Percentiles rank a stretch among this genome's conserved stretches.
These are phyloP conservation scores for Bombus polaris DNA, from an alignment of 1,140 invertebrate genomes.

Conservation along the genomic window DNA sequence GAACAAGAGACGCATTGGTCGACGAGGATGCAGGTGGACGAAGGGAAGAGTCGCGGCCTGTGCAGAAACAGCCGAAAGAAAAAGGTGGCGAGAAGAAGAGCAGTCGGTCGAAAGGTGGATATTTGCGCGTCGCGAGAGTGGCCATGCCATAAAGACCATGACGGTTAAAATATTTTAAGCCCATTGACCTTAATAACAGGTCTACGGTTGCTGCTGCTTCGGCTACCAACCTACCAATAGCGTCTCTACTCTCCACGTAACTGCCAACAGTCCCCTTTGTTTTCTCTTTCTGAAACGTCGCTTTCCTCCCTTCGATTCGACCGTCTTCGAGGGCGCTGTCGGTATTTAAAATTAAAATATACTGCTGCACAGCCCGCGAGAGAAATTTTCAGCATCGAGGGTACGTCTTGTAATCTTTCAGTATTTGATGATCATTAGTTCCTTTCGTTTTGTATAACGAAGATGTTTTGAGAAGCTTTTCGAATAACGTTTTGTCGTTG, in stretches of 20 bases:
- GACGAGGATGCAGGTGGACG: constrained; percentile 37
- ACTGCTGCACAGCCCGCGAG: not conserved
- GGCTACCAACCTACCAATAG: constrained; percentile 53
- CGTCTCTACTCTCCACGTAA: not conserved
- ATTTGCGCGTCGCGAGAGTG: constrained; percentile 57
- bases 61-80: constrained; percentile 5
- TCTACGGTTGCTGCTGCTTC: constrained; percentile 57
- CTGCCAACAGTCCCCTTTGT: constrained; percentile 29
- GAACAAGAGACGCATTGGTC: constrained; percentile 19
- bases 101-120: constrained; percentile 65
- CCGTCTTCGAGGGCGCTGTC: not conserved
- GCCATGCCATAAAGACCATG: constrained; percentile 65
- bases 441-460: not conserved
- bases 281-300: constrained; percentile 8
- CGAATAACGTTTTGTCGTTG: not conserved
- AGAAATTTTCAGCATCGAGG: not conserved
- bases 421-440: not conserved
- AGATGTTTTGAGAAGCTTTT: not conserved
- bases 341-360: constrained; percentile 16
- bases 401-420: not conserved
- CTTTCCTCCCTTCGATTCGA: not conserved
- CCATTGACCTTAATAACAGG: constrained; percentile 73
- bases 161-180: constrained; percentile 73
- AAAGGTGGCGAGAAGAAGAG: constrained; percentile 31
- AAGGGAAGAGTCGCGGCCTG: not conserved